Conservation (phyloP, 2,888 invertebrate species). For the Eustalomyia histrio region DNA sequence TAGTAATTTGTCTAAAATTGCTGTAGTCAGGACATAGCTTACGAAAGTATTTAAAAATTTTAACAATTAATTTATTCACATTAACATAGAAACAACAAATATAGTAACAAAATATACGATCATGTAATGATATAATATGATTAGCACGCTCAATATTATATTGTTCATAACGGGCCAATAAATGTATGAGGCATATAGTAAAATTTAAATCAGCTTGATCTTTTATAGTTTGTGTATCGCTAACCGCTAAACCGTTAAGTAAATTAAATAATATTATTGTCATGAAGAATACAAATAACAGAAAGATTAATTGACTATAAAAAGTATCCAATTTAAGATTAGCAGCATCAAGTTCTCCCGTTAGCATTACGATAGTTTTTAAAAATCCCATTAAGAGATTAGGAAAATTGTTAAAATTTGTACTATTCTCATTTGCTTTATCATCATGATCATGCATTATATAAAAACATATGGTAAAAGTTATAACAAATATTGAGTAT, state of each 20-base stretch:
- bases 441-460: conserved; percentile 71
- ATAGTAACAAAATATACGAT: no score
- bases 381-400: conserved; percentile 86
- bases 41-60: no score
- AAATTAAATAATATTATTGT: conserved; percentile 91
- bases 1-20: conserved; percentile 80
- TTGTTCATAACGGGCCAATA: conserved; percentile 88
- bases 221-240: conserved; percentile 89
- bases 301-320: conserved; percentile 82
- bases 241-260: conserved; percentile 91
- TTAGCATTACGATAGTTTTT: conserved; percentile 92
- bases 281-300: conserved; percentile 89
- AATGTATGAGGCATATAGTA: conserved; percentile 85
- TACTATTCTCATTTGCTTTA: no score
- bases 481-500: conserved; percentile 89
- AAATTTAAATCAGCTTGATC: conserved; percentile 89
- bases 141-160: no score
- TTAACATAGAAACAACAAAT: conserved; percentile 82
- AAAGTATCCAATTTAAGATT: conserved; percentile 86
- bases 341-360: conserved; percentile 91
- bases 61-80: no score
- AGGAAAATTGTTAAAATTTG: conserved; percentile 84
- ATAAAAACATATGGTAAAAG: conserved; percentile 90
- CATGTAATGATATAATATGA: no score
- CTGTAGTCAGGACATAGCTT: no score